Percentiles rank a stretch among this genome's conserved stretches.
Evolutionary conservation across 1,140 invertebrate genomes (phyloP).

Genomic region (Hycleus cichorii): DNA sequence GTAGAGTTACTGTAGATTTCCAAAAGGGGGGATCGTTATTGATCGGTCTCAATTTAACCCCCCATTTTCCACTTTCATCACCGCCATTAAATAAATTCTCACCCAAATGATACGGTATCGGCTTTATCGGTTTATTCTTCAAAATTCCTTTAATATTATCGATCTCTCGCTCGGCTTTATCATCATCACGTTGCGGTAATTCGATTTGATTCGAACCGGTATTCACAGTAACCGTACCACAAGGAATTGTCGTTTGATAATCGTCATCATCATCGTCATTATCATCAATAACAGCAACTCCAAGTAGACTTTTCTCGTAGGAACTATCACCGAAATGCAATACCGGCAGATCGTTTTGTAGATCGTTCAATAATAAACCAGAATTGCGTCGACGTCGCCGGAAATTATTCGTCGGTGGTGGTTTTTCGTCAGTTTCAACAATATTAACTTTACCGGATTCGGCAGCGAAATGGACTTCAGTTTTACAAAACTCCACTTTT

Average conservation of each 20-base stretch:
- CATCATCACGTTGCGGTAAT: slow-evolving; percentile 34
- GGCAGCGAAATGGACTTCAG: slow-evolving; percentile 77
- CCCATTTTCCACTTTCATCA: slow-evolving; percentile 42
- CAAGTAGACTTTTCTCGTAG: slow-evolving; percentile 43
- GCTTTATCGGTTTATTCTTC: slow-evolving; percentile 62
- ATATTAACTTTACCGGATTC: slow-evolving; percentile 76
- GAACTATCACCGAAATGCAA: slow-evolving; percentile 48
- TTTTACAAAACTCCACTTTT: slow-evolving; percentile 78
- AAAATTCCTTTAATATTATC: slow-evolving; percentile 58
- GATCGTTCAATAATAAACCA: slow-evolving; percentile 25
- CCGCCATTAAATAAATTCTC: slow-evolving; percentile 41
- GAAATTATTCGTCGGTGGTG: slow-evolving; percentile 71
- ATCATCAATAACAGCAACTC: slow-evolving; percentile 21
- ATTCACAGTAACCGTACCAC: slow-evolving; percentile 35
- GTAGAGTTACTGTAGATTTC: slow-evolving; percentile 41
- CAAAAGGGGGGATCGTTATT: slow-evolving; percentile 35
- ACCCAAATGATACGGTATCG: slow-evolving; percentile 59
- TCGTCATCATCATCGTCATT: slow-evolving; percentile 17
- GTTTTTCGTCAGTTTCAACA: slow-evolving; percentile 78
- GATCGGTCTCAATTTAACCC: slow-evolving; percentile 41
- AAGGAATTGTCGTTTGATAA: slow-evolving; percentile 7
- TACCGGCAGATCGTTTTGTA: slow-evolving; percentile 40
- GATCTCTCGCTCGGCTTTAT: slow-evolving; percentile 39
- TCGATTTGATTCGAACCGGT: slow-evolving; percentile 20
- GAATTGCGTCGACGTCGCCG: slow-evolving; percentile 51